Evolutionary conservation across 92 coral and sea anemone species (phyloP), one percentile per base, ranked within the genome.

Genomic region (Siderastrea radians): DNA sequence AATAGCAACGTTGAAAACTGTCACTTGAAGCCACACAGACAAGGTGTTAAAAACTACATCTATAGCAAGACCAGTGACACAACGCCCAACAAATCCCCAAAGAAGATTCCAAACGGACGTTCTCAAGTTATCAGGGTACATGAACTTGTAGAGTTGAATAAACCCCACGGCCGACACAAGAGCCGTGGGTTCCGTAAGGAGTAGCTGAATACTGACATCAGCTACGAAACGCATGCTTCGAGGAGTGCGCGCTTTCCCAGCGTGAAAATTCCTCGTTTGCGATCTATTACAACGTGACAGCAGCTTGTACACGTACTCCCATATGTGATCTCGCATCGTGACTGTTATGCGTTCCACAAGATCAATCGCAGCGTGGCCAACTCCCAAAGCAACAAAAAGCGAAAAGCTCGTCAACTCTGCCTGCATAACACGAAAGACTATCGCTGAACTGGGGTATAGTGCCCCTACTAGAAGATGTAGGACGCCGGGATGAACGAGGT

Each of bases 161-260:
- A 83, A 94, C 8, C 95, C 93, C 26, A 94, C 87, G 5, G 92
- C 95, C 4, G 90, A 45, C 10, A 94, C 82, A 44, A 94, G 72
- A 3, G 90, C 90, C 10, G 93, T 90, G 3, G 91, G 79, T 68
- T 96, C 99, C 19, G 87, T 84, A 10, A 96, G 84, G 69, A 94
- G 84, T 6, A 92, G 76, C 83, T 94, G 97, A 54, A 96, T 86
- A 73, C 91, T 88, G 4, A 92, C 53, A 65, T 94, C 99, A n/a
- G 99, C 96, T 6, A 89, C 89, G 38, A 96, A 89, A 45, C 98
- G 92, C 82, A 92, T 80, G 88, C 95, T 95, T 44, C 94, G 79
- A 12, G 98, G 97, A 1, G 85, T 80, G 70, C 93, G 90, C 43
- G 84, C 85, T 69, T 86, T 84, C 6, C 68, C 69, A 7, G 61